A percentile compares a stretch with the other conserved stretches of the same genome.
These are phyloP conservation scores for Gymnogyps californianus DNA, from an alignment of 2,113 vertebrate species.

Conservation along the genomic window DNA sequence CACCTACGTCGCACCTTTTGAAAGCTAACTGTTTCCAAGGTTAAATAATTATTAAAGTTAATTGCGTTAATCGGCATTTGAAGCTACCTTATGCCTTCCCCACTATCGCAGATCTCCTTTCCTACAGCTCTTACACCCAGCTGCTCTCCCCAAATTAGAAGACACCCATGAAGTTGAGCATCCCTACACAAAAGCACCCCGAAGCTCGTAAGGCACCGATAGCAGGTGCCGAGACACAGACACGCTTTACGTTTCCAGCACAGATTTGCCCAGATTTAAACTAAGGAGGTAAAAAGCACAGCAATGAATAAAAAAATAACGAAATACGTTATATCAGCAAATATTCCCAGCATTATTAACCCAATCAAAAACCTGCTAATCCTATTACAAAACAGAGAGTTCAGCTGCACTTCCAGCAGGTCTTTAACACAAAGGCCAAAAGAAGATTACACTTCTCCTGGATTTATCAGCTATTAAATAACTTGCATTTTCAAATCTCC, in stretches of 20 bases:
- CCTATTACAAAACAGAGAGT: background rate
- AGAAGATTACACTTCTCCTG: background rate
- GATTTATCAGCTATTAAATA: constrained; percentile 19
- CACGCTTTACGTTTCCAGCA: background rate
- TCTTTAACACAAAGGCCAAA: constrained; percentile 1
- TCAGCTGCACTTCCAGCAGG: constrained; percentile 1
- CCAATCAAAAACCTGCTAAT: constrained; percentile 17
- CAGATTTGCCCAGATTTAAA: background rate
- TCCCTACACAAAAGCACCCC: background rate
- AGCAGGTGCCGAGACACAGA: no score
- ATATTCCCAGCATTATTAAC: background rate
- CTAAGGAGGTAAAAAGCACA: background rate
- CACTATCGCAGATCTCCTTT: background rate
- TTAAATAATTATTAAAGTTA: background rate
- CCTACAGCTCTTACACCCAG: background rate
- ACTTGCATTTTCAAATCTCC: background rate
- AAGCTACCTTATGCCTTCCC: background rate
- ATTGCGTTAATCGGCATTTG: background rate
- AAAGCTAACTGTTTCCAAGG: background rate
- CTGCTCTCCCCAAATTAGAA: background rate
- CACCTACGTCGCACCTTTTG: accelerated
- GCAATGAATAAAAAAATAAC: background rate
- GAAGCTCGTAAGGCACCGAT: accelerated
- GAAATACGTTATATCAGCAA: background rate
- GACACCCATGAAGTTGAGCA: background rate